Evolutionary conservation across 2,888 invertebrate genomes (phyloP), one percentile per base, ranked within the genome.

Genomic region (Synanthedon tipuliformis): DNA sequence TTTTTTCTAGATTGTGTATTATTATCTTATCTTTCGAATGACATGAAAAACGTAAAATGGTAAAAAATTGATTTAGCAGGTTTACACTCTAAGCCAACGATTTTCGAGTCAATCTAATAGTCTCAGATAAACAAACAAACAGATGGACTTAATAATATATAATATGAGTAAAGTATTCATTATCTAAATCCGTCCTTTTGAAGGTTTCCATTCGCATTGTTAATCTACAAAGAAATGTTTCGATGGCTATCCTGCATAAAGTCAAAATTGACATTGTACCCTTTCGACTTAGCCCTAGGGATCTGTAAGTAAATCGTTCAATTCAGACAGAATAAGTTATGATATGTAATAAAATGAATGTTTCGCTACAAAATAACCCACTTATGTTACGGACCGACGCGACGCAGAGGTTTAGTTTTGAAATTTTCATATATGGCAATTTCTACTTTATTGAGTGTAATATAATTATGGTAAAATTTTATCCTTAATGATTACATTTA

Each of bases 241-340:
- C 45, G 7, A n/a, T 13, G 12, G 15, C n/a, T 45, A 45, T n/a
- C 13, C 8, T 45, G 3, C 8, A 45, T 7, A 13, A 41, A 45
- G n/a, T 13, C 45, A 15, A 45, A 45, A 45, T 45, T 45, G 45
- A 15, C 45, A 45, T 13, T 45, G 15, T 45, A 45, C 45, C 45
- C 45, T 45, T 45, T 45, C 15, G 45, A 45, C 45, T n/a, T 45
- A 45, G 45, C 45, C 45, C 12, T 45, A 13, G 45, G 45, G 45
- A 34, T 45, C 45, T 61, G 63, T 55, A 61, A 62, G 63, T 64
- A 68, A 69, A 69, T 68, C 66, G 69, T 62, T 60, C 60, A 45
- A 59, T 62, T 57, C 57, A 60, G 59, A 60, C 60, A 54, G 61
- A 58, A 61, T 61, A 60, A 61, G 59, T 60, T 60, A 61, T 61